Percentiles rank a stretch among this genome's conserved stretches.
phyloP scores from a whole-genome alignment of 2,888 invertebrate species.

The Tetrapedia diversipes region DNA sequence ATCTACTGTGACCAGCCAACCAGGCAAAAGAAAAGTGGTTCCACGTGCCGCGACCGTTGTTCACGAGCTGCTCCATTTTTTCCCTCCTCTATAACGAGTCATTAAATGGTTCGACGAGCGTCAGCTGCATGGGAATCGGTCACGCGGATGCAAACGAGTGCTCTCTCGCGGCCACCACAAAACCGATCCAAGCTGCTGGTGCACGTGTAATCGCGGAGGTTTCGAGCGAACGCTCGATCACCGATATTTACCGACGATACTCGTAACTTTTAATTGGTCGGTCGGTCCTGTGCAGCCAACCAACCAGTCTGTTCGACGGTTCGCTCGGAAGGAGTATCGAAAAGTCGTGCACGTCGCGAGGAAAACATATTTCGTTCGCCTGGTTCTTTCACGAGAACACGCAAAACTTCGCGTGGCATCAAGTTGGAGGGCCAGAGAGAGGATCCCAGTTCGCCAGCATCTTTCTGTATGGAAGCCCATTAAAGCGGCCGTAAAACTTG shows the following conservation, averaged over 20 bases:
- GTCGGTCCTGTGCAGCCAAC: not conserved
- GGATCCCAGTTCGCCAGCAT: not conserved
- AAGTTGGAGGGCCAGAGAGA: not conserved
- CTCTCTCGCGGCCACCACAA: conserved; percentile 6
- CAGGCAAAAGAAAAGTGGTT: not conserved
- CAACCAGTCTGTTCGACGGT: no score
- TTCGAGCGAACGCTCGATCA: conserved; percentile 4
- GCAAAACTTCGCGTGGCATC: not conserved
- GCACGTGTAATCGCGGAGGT: not conserved
- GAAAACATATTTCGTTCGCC: not conserved
- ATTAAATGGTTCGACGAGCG: conserved; percentile 33
- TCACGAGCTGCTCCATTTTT: conserved; percentile 12
- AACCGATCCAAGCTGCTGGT: not conserved
- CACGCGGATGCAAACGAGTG: conserved; percentile 16
- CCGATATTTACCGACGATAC: conserved; percentile 37
- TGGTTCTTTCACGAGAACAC: not conserved
- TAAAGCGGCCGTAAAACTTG: conserved; percentile 47
- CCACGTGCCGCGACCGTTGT: not conserved
- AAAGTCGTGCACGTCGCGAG: not conserved
- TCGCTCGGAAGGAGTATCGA: not conserved
- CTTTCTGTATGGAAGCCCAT: conserved; percentile 23
- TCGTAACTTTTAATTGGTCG: conserved; percentile 42
- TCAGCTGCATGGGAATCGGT: conserved; percentile 40
- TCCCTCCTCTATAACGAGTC: conserved; percentile 14
- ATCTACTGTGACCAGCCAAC: not conserved